A percentile compares a stretch with the other conserved stretches of the same genome.
phyloP scores from a whole-genome alignment of 2,797 vertebrate species.

The Mustela erminea region DNA sequence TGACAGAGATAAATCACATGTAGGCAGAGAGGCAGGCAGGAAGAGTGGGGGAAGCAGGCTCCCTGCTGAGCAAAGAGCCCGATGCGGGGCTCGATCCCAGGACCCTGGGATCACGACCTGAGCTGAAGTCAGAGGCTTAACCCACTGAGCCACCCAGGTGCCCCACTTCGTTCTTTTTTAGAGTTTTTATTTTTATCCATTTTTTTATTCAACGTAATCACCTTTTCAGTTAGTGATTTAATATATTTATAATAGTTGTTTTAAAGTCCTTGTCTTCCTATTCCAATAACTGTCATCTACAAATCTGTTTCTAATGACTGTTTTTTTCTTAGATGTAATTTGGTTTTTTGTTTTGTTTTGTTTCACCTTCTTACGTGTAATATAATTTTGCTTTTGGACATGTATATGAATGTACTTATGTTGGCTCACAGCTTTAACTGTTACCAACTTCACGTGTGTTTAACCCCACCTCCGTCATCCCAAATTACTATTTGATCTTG shows the following conservation, averaged over 20 bases:
- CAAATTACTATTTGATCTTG: neutral
- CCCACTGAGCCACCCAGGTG: no score
- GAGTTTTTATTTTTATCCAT: neutral
- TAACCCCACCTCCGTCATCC: neutral
- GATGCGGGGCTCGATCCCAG: no score
- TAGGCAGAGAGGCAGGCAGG: no score
- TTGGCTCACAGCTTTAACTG: neutral
- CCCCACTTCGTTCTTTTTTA: neutral
- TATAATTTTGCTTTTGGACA: neutral
- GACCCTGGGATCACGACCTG: no score
- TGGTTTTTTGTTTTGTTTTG: neutral
- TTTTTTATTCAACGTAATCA: slow-evolving; percentile 4
- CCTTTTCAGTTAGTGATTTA: neutral
- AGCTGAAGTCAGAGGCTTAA: no score
- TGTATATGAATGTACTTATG: neutral
- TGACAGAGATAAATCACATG: no score
- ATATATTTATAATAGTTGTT: neutral
- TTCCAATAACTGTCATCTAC: neutral
- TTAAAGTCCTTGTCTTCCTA: neutral
- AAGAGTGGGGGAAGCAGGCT: no score
- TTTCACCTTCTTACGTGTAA: neutral
- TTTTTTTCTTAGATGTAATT: neutral
- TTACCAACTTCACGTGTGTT: neutral
- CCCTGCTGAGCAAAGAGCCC: no score
- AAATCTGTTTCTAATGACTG: neutral